A percentile compares a stretch with the other conserved stretches of the same genome.
phyloP scores from a whole-genome alignment of 2,113 vertebrate species.

The Cinclus cinclus region DNA sequence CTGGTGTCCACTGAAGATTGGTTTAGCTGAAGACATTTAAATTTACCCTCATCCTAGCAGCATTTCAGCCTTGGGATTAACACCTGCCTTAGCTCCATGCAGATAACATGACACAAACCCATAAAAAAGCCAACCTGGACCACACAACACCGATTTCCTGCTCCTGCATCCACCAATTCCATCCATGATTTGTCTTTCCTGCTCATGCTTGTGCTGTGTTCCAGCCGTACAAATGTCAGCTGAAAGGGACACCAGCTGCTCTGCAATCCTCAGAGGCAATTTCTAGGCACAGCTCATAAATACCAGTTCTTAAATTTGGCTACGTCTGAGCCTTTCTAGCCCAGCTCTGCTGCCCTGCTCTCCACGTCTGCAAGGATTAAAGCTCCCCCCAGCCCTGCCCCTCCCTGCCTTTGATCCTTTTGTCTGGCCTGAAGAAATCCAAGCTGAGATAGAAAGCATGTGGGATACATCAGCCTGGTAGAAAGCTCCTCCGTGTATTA shows the following conservation, averaged over 20 bases:
- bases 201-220: neutral
- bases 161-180: neutral
- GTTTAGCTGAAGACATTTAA: neutral
- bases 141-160: neutral
- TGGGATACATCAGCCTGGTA: constrained; percentile 50
- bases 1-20: neutral
- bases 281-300: constrained; percentile 18
- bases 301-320: neutral
- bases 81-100: accelerated
- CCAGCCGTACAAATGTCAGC: neutral
- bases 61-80: neutral
- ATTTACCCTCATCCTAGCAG: neutral
- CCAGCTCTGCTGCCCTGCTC: neutral
- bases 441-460: constrained; percentile 33
- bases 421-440: constrained; percentile 22
- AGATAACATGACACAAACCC: neutral
- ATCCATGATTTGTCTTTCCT: neutral
- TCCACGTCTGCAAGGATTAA: neutral
- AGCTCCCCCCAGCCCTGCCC: neutral
- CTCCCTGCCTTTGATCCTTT: constrained; percentile 20
- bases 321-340: neutral
- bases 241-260: constrained; percentile 29
- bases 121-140: neutral
- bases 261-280: neutral
- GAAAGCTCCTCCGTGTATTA: constrained; percentile 9